These are phyloP conservation scores for Anguilla rostrata DNA, from an alignment of 2,113 vertebrate species.

Conservation along the genomic window DNA sequence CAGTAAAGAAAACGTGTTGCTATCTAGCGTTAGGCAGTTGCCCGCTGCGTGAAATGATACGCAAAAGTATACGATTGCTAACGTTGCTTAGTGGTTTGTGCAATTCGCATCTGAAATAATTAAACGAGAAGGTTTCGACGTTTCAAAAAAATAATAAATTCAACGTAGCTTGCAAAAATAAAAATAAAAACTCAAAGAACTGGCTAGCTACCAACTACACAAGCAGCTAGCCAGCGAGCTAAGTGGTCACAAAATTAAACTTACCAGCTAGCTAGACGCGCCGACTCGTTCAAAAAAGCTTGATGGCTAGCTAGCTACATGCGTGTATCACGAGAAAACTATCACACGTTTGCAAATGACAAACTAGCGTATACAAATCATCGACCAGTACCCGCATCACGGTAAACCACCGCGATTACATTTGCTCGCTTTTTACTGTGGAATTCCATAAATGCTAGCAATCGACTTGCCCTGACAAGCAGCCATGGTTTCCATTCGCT, in stretches of 20 bases:
- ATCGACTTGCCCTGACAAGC: neutral
- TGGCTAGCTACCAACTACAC: neutral
- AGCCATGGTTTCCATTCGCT: neutral
- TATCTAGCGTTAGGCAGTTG: neutral
- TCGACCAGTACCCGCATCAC: neutral
- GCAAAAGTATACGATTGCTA: neutral
- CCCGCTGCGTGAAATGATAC: neutral
- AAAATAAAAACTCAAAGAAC: neutral
- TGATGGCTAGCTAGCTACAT: neutral
- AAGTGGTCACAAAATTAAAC: neutral
- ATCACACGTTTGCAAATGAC: neutral
- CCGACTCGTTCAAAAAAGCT: no score
- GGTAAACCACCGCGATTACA: neutral
- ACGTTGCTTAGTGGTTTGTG: slow-evolving; percentile 36
- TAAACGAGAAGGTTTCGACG: neutral
- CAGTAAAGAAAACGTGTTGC: neutral
- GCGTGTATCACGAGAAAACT: neutral
- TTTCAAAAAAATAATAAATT: neutral
- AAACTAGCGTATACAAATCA: neutral
- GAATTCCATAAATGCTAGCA: neutral
- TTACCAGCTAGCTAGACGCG: neutral
- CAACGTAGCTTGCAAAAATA: neutral
- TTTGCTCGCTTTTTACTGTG: neutral
- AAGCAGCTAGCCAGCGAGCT: neutral
- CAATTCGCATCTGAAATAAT: neutral